These are phyloP conservation scores for Drosophila tanythrix DNA, from an alignment of 2,888 invertebrate genomes.

Conservation along the genomic window DNA sequence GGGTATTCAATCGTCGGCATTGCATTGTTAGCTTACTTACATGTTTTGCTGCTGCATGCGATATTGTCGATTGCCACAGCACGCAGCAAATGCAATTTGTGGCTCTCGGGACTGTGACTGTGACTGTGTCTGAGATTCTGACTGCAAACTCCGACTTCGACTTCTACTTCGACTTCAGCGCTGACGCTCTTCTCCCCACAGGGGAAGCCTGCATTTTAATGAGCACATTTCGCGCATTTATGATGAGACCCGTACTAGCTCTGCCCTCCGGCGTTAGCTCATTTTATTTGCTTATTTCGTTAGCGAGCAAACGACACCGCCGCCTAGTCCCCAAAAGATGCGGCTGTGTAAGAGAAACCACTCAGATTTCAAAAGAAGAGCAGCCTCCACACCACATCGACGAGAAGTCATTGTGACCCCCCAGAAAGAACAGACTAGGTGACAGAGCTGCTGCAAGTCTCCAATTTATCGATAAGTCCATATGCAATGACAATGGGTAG, in stretches of 20 bases:
- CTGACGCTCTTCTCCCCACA: not conserved
- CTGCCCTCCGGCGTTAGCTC: conserved; percentile 64
- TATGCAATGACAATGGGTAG: not conserved
- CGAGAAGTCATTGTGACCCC: conserved; percentile 51
- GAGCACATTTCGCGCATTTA: conserved; percentile 79
- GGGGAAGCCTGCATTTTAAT: conserved; percentile 72
- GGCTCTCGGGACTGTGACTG: conserved; percentile 53
- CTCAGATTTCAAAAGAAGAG: conserved; percentile 69
- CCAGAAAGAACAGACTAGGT: conserved; percentile 14
- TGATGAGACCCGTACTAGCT: conserved; percentile 55
- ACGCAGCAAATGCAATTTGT: conserved; percentile 74
- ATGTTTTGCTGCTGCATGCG: conserved; percentile 38
- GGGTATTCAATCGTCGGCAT: not conserved
- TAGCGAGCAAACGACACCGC: conserved; percentile 66
- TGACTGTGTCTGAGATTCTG: not conserved
- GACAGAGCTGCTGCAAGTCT: conserved; percentile 4
- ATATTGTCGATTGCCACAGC: conserved; percentile 67
- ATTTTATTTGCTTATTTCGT: conserved; percentile 77
- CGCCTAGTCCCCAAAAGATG: conserved; percentile 13
- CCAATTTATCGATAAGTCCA: conserved; percentile 37
- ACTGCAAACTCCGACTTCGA: conserved; percentile 11
- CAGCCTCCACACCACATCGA: conserved; percentile 19
- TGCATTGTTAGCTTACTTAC: not conserved
- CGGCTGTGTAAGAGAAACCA: conserved; percentile 42
- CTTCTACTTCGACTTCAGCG: conserved; percentile 20